phyloP scores from a whole-genome alignment of 2,113 vertebrate species.

The Piliocolobus tephrosceles region DNA sequence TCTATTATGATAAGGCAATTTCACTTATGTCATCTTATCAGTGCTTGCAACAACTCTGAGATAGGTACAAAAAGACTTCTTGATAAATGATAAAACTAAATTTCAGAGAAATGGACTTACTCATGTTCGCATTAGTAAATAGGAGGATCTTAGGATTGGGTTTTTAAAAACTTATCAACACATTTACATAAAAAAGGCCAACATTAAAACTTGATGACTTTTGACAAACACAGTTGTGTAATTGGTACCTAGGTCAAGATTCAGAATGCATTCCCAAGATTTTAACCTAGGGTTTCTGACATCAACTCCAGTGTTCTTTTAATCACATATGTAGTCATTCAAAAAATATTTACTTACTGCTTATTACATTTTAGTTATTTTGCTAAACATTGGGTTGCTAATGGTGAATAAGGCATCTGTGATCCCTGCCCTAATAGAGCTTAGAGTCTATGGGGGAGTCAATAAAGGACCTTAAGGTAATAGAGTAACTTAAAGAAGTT shows the following conservation, averaged over 20 bases:
- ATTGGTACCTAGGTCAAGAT: not conserved
- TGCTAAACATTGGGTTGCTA: not conserved
- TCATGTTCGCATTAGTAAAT: not conserved
- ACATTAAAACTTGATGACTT: not conserved
- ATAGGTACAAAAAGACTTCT: not conserved
- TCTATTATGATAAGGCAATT: not conserved
- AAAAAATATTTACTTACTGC: constrained; percentile 23
- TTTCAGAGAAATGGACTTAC: not conserved
- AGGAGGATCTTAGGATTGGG: not conserved
- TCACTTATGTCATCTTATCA: not conserved
- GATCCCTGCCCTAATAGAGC: not conserved
- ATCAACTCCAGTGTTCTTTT: not conserved
- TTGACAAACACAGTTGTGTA: not conserved
- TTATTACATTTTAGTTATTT: constrained; percentile 6
- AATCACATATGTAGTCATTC: not conserved
- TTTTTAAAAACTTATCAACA: not conserved
- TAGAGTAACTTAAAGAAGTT: constrained; percentile 11
- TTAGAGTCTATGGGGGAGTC: not conserved
- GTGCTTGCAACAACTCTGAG: not conserved
- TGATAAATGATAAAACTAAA: constrained; percentile 23
- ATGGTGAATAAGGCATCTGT: not conserved
- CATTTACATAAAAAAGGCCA: constrained; percentile 1
- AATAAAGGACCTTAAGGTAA: not conserved
- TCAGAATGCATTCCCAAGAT: constrained; percentile 25
- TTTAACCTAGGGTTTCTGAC: not conserved